phyloP scores from a whole-genome alignment of 30 jellyfish, hydroid and myxozoan species.

The Phacellophora camtschatica region DNA sequence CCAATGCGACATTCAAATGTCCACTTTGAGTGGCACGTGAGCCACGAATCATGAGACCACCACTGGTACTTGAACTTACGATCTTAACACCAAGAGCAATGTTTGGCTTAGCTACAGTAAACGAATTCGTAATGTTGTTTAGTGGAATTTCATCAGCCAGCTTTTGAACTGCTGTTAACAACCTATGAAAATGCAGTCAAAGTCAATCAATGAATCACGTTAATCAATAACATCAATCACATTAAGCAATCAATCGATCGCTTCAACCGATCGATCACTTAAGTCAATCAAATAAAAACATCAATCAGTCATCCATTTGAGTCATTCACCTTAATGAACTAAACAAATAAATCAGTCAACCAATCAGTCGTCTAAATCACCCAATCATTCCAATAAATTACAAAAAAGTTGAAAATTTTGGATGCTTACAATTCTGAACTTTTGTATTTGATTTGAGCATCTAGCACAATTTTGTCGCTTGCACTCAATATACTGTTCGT shows the following conservation, averaged over 20 bases:
- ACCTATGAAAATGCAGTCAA: no score
- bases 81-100: conserved; percentile 5
- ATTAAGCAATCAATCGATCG: no score
- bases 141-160: conserved; percentile 20
- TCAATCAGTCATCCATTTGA: no score
- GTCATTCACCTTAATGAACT: no score
- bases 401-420: no score
- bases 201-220: no score
- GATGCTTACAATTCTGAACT: conserved; percentile 45
- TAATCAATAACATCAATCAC: no score
- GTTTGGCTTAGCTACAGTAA: not conserved
- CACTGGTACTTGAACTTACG: not conserved
- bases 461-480: not conserved
- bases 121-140: not conserved
- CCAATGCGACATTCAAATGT: not conserved
- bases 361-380: no score
- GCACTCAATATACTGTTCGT: conserved; percentile 31
- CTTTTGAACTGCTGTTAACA: conserved; percentile 22
- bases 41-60: conserved; percentile 9
- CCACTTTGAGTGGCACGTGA: not conserved
- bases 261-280: no score
- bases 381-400: no score
- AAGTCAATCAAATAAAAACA: no score
- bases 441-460: conserved; percentile 19
- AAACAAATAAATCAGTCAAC: no score